Conservation (phyloP, 2,797 vertebrate genomes). For the Phylloscopus collybita region DNA sequence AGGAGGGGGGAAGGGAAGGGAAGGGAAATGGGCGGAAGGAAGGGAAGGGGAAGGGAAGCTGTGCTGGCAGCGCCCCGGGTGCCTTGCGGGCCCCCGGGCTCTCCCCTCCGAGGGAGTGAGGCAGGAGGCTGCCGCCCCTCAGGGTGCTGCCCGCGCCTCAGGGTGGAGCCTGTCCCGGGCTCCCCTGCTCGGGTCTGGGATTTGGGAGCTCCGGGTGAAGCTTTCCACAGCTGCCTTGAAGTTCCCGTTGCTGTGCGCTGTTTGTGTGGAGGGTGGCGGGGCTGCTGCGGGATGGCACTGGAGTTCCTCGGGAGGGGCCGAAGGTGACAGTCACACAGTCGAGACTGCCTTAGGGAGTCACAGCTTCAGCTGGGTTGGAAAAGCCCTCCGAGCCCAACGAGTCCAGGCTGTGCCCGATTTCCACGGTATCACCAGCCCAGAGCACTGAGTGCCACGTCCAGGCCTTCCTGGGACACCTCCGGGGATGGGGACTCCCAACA, state of each 20-base stretch:
- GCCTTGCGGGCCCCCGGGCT: neutral
- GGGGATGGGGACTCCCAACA: fast-evolving
- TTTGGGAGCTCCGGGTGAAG: neutral
- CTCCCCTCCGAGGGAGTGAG: neutral
- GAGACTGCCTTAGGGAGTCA: neutral
- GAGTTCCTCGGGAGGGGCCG: neutral
- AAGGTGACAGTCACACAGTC: neutral
- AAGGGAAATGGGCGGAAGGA: too few species aligned
- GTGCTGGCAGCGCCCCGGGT: neutral
- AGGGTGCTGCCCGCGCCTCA: neutral
- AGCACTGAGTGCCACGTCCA: neutral
- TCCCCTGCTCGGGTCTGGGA: neutral
- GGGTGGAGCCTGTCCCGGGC: neutral
- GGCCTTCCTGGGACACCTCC: neutral
- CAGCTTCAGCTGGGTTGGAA: neutral
- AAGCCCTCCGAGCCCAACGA: neutral
- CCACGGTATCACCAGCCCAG: neutral
- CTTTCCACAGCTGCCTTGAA: neutral
- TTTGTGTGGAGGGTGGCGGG: neutral
- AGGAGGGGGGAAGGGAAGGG: neutral
- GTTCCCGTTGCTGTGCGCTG: neutral
- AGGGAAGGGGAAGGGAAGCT: too few species aligned
- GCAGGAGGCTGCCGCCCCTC: neutral
- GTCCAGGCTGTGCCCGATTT: neutral
- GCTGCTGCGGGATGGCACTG: neutral